A percentile compares a stretch with the other conserved stretches of the same genome.
Conservation (phyloP, 2,888 invertebrate genomes). For the Apeira syringaria region DNA sequence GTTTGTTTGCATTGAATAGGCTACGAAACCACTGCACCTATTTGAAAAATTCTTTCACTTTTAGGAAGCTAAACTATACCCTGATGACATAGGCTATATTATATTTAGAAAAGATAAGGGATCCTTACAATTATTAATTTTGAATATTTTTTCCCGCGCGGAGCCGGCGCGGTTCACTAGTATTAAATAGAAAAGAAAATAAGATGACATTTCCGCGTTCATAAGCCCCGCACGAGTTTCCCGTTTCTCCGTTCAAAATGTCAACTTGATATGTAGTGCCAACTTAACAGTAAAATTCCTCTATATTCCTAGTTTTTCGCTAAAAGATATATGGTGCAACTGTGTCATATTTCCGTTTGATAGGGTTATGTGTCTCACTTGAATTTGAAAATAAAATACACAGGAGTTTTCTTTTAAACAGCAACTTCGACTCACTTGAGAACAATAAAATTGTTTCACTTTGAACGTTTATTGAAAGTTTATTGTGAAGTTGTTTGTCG, state of each 20-base stretch:
- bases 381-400: conserved; percentile 18
- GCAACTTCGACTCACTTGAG: conserved; percentile 3
- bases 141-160: too few species aligned
- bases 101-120: too few species aligned
- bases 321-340: conserved; percentile 17
- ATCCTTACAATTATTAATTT: too few species aligned
- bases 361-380: conserved; percentile 21
- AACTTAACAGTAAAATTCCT: conserved; percentile 8
- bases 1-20: too few species aligned
- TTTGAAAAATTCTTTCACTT: too few species aligned
- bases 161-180: too few species aligned
- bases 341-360: conserved; percentile 20
- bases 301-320: conserved; percentile 17
- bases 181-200: neutral
- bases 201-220: neutral
- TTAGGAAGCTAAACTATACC: too few species aligned
- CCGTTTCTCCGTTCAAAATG: conserved; percentile 1
- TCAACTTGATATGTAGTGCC: conserved; percentile 9
- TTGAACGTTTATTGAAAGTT: neutral
- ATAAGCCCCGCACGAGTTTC: neutral
- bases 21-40: too few species aligned
- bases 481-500: neutral
- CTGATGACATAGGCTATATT: too few species aligned
- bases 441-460: conserved; percentile 3
- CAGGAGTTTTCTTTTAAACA: conserved; percentile 7